These are phyloP conservation scores for Agrochola macilenta DNA, from an alignment of 2,888 invertebrate species.

Conservation along the genomic window DNA sequence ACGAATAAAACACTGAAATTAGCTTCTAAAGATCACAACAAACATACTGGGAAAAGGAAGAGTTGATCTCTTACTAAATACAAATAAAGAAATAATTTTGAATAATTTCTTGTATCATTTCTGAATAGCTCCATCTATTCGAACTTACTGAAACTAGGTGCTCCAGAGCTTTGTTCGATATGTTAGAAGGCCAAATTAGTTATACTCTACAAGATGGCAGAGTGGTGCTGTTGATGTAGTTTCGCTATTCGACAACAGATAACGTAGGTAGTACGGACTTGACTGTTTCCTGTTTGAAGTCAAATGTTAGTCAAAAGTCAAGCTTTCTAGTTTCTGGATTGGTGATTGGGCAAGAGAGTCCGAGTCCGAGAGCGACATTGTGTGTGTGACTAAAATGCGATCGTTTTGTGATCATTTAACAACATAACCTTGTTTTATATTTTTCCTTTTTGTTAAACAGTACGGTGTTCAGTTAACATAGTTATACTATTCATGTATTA, in stretches of 20 bases:
- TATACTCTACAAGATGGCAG: conserved; percentile 43
- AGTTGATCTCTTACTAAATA: too few relatives aligned
- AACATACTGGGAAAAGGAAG: too few relatives aligned
- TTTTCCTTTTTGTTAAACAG: background rate
- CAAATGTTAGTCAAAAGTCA: too few relatives aligned
- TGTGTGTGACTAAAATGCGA: background rate
- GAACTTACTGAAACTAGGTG: background rate
- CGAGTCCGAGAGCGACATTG: background rate
- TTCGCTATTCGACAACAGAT: conserved; percentile 52
- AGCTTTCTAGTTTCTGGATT: background rate
- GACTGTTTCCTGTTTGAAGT: conserved; percentile 28
- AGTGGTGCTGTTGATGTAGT: conserved; percentile 14
- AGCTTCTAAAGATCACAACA: too few relatives aligned
- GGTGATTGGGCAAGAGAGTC: background rate
- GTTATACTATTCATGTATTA: background rate
- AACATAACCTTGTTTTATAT: conserved; percentile 14
- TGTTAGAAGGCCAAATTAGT: background rate
- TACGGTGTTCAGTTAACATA: background rate
- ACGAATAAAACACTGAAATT: too few relatives aligned
- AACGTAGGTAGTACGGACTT: background rate
- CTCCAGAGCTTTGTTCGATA: background rate
- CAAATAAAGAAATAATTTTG: too few relatives aligned
- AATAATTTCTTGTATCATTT: background rate
- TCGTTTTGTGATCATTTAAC: background rate
- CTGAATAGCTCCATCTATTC: conserved; percentile 34